A percentile compares a stretch with the other conserved stretches of the same genome.
phyloP scores from a whole-genome alignment of 2,113 vertebrate genomes.

The Engystomops pustulosus region DNA sequence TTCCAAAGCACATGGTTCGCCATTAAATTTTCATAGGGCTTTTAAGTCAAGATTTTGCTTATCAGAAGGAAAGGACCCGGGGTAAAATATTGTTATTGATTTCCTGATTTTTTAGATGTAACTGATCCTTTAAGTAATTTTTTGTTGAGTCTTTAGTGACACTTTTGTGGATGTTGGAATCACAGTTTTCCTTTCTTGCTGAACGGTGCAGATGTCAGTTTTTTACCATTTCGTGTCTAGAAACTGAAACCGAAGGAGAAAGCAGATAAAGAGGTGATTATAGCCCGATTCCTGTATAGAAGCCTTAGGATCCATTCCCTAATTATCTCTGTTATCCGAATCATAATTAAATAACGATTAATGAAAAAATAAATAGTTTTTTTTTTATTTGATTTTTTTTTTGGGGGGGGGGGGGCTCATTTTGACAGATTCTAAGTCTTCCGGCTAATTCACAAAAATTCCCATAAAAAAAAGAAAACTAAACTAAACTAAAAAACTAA shows the following conservation, averaged over 20 bases:
- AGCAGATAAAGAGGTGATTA: neutral
- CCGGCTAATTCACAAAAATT: no score
- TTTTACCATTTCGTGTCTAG: constrained; percentile 14
- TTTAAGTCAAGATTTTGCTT: constrained; percentile 90
- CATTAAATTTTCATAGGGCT: constrained; percentile 98
- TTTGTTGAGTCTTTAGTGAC: constrained; percentile 74
- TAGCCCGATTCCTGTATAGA: neutral
- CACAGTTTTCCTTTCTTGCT: constrained; percentile 34
- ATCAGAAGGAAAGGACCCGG: constrained; percentile 82
- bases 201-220: constrained; percentile 32
- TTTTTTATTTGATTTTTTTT: no score
- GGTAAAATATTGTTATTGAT: constrained; percentile 99
- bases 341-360: neutral
- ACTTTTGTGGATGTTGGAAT: constrained; percentile 66
- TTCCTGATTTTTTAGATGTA: constrained; percentile 93
- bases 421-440: no score
- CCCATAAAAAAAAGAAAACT: no score
- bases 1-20: constrained; percentile 87
- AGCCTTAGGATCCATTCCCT: neutral
- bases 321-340: neutral
- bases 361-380: neutral
- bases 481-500: no score
- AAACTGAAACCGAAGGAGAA: neutral
- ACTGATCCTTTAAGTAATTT: constrained; percentile 92
- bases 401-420: no score